These are phyloP conservation scores for Caiman crocodilus DNA, from an alignment of 2,797 vertebrate species.

Conservation along the genomic window DNA sequence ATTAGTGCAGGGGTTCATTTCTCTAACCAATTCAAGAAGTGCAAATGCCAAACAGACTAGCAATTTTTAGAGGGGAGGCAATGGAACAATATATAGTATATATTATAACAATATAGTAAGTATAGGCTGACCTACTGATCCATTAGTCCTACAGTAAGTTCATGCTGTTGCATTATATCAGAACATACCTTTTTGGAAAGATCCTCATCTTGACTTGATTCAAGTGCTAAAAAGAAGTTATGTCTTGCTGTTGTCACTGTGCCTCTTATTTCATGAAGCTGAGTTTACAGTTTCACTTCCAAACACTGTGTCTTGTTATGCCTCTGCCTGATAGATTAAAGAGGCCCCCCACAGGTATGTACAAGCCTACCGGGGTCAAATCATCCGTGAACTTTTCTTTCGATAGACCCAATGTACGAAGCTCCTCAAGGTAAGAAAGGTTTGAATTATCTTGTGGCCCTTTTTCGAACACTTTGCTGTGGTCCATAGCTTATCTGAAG, in stretches of 20 bases:
- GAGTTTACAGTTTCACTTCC: not conserved
- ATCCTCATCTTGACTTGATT: not conserved
- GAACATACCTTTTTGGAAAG: not conserved
- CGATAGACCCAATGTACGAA: not conserved
- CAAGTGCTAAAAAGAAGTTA: too few relatives aligned
- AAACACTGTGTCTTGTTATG: not conserved
- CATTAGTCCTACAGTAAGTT: not conserved
- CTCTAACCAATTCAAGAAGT: too few relatives aligned
- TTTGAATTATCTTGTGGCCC: not conserved
- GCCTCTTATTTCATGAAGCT: not conserved
- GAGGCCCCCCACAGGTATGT: not conserved
- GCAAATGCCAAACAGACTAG: not conserved
- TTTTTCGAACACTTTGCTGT: not conserved
- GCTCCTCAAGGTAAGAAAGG: not conserved
- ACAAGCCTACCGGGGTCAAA: not conserved
- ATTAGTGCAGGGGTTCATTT: not conserved
- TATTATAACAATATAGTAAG: too few relatives aligned
- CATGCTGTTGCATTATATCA: rapidly evolving
- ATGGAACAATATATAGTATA: too few relatives aligned
- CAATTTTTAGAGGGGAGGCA: not conserved
- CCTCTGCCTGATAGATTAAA: not conserved
- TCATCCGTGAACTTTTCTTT: not conserved
- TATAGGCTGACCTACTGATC: not conserved
- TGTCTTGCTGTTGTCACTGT: not conserved
- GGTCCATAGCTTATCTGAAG: not conserved